These are phyloP conservation scores for Staurois parvus DNA, from an alignment of 2,797 vertebrate species.

Conservation along the genomic window DNA sequence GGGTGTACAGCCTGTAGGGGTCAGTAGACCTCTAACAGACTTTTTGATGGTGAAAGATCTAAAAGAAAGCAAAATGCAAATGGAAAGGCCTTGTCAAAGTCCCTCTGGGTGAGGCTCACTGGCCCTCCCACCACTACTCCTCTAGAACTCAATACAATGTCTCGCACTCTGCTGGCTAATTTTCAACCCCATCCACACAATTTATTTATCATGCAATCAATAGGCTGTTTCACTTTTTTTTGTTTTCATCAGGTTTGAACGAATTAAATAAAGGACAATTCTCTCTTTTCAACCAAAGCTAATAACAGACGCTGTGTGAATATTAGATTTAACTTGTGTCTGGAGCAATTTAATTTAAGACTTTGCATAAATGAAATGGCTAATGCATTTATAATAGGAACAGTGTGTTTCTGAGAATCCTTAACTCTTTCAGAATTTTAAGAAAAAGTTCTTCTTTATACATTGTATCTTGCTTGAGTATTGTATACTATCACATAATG, in stretches of 20 bases:
- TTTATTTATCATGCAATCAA: constrained; percentile 42
- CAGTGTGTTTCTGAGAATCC: neutral
- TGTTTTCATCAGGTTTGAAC: constrained; percentile 15
- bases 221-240: constrained; percentile 15
- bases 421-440: neutral
- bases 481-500: too few relatives aligned
- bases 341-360: neutral
- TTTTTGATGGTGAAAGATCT: neutral
- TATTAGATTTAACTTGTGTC: constrained; percentile 20
- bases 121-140: neutral
- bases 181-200: constrained; percentile 33
- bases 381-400: neutral
- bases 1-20: constrained; percentile 19
- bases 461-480: too few relatives aligned
- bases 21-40: constrained; percentile 18
- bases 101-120: neutral
- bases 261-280: constrained; percentile 31
- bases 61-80: constrained; percentile 16
- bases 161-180: constrained; percentile 19
- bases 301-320: neutral
- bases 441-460: too few relatives aligned
- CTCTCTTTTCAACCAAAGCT: neutral
- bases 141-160: constrained; percentile 20
- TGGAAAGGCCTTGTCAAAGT: neutral
- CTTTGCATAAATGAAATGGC: neutral